A percentile compares a stretch with the other conserved stretches of the same genome.
Evolutionary conservation across 1,140 invertebrate genomes (phyloP).

Genomic region (Homalodisca vitripennis): DNA sequence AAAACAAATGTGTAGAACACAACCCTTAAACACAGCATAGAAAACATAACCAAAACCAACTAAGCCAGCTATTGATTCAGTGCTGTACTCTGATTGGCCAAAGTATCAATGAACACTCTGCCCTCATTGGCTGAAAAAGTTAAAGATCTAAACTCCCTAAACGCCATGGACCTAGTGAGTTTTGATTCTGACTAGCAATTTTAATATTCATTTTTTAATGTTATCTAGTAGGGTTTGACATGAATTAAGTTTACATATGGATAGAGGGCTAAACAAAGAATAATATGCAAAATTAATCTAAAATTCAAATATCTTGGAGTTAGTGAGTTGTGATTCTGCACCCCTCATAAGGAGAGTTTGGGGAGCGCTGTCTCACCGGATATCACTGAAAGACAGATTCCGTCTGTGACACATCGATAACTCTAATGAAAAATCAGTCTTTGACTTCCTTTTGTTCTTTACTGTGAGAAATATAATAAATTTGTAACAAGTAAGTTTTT

Average conservation of each 20-base stretch:
- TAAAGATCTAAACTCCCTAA: slow-evolving; percentile 12
- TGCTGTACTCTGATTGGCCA: slow-evolving; percentile 6
- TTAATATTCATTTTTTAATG: slow-evolving; percentile 3
- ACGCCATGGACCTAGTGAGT: slow-evolving; percentile 6
- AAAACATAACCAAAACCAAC: neutral
- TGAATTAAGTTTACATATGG: slow-evolving; percentile 3
- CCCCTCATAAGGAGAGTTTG: no score
- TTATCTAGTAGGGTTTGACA: slow-evolving; percentile 16
- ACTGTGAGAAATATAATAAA: no score
- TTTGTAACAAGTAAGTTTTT: no score
- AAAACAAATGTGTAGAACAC: neutral
- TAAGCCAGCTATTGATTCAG: neutral
- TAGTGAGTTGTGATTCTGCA: slow-evolving; percentile 30
- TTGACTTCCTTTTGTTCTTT: no score
- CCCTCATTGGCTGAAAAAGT: slow-evolving; percentile 20
- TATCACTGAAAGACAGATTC: no score
- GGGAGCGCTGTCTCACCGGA: no score
- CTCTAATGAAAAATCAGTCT: no score
- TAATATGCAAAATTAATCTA: neutral
- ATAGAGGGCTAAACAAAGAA: neutral
- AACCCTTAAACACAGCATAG: neutral
- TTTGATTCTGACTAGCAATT: slow-evolving; percentile 8
- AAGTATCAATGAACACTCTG: neutral
- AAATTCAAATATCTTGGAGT: slow-evolving; percentile 7
- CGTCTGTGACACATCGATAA: no score